Conservation (phyloP, 2,888 invertebrate genomes). For the Drosophila quinaria region DNA sequence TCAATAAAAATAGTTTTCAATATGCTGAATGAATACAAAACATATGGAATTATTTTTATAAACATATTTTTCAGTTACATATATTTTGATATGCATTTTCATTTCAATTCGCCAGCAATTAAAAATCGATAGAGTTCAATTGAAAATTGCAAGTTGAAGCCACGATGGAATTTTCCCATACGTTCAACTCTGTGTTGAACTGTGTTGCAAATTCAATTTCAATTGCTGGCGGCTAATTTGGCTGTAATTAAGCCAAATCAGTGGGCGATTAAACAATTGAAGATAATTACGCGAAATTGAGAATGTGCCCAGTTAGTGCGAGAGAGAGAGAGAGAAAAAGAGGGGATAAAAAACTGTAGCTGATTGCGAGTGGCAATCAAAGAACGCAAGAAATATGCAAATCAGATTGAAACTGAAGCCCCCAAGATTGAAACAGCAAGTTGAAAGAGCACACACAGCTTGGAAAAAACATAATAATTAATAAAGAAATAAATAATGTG, state of each 20-base stretch:
- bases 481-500: slow-evolving; percentile 71
- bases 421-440: slow-evolving; percentile 8
- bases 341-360: neutral
- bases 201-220: slow-evolving; percentile 51
- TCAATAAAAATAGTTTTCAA: slow-evolving; percentile 1
- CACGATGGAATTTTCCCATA: slow-evolving; percentile 1
- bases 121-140: slow-evolving; percentile 21
- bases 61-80: neutral
- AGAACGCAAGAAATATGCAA: slow-evolving; percentile 47
- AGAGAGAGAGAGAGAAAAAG: neutral
- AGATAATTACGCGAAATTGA: slow-evolving; percentile 68
- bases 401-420: slow-evolving; percentile 32
- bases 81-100: neutral
- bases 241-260: slow-evolving; percentile 68
- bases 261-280: slow-evolving; percentile 73
- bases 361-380: slow-evolving; percentile 34
- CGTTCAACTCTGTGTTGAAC: slow-evolving; percentile 7
- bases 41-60: neutral
- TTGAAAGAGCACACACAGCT: slow-evolving; percentile 13
- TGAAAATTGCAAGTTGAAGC: slow-evolving; percentile 9
- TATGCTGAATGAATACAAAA: neutral
- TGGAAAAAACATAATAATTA: slow-evolving; percentile 59
- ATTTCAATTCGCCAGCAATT: slow-evolving; percentile 9
- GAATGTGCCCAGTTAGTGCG: slow-evolving; percentile 9
- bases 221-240: slow-evolving; percentile 36